A percentile compares a stretch with the other conserved stretches of the same genome.
Conservation (phyloP, 2,113 vertebrate species). For the Nothobranchius furzeri region DNA sequence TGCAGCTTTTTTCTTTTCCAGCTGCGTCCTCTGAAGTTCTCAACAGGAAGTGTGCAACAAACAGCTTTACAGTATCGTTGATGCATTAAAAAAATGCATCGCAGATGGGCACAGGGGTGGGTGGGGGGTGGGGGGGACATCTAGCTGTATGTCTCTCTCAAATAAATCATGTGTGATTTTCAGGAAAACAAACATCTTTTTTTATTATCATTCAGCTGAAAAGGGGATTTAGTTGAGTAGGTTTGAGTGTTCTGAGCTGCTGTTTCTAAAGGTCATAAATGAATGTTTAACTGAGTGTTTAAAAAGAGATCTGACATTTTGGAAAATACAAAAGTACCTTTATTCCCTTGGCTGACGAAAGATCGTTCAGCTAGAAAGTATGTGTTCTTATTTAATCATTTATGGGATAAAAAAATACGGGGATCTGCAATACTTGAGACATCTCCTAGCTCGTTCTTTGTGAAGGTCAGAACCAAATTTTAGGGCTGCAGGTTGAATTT, state of each 20-base stretch:
- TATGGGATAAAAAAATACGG: no score
- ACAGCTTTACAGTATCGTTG: not conserved
- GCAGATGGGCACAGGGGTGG: not conserved
- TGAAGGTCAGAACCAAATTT: not conserved
- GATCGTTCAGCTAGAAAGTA: not conserved
- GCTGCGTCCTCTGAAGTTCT: conserved; percentile 4
- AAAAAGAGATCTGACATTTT: conserved; percentile 20
- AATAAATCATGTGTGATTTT: not conserved
- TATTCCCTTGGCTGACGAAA: conserved; percentile 5
- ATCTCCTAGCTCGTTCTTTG: not conserved
- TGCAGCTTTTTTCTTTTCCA: not conserved
- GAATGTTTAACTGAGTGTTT: conserved; percentile 12
- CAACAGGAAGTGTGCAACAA: conserved; percentile 1
- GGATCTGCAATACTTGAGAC: not conserved
- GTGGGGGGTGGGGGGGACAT: no score
- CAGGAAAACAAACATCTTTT: not conserved
- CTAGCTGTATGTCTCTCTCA: not conserved
- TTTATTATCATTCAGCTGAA: not conserved
- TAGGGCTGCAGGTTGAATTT: not conserved
- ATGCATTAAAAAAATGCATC: not conserved
- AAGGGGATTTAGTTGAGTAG: not conserved
- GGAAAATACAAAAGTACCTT: not conserved
- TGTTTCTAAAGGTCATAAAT: conserved; percentile 15
- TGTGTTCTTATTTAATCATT: not conserved
- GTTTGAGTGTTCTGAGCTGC: not conserved